These are phyloP conservation scores for Escarpia spicata DNA, from an alignment of 2,888 invertebrate species.

Conservation along the genomic window DNA sequence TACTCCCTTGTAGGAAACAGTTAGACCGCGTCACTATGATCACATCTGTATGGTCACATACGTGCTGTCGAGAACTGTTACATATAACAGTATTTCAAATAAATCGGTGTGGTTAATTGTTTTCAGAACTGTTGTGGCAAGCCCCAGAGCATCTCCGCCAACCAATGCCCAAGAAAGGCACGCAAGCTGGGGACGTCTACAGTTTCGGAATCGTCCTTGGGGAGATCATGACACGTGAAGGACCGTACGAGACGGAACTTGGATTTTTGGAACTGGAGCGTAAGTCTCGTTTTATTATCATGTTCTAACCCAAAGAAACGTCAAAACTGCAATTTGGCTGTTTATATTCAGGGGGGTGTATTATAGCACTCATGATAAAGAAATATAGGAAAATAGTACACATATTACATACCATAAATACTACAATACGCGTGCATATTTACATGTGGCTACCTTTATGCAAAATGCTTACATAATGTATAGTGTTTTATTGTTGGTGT, in stretches of 20 bases:
- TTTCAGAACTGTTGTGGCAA: conserved; percentile 23
- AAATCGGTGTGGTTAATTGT: background rate
- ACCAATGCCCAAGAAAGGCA: background rate
- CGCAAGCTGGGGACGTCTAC: conserved; percentile 28
- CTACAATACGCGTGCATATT: too few species aligned
- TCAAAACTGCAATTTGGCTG: too few species aligned
- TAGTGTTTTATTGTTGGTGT: too few species aligned
- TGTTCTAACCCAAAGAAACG: too few species aligned
- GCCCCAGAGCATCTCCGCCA: conserved; percentile 24
- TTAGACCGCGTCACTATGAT: too few species aligned
- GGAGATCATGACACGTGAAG: conserved; percentile 26
- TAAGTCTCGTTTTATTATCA: background rate
- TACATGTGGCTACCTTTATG: too few species aligned
- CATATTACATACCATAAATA: too few species aligned
- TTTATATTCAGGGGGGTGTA: too few species aligned
- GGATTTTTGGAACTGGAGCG: background rate
- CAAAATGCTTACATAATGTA: too few species aligned
- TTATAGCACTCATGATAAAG: too few species aligned
- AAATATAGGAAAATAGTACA: too few species aligned
- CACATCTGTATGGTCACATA: too few species aligned
- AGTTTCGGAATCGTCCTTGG: conserved; percentile 28
- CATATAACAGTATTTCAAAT: background rate
- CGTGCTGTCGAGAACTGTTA: background rate
- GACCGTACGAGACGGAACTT: conserved; percentile 20
- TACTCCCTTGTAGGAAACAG: background rate